Evolutionary conservation across 2,113 vertebrate species (phyloP), one percentile per base, ranked within the genome.

Genomic region (Callipepla californica): DNA sequence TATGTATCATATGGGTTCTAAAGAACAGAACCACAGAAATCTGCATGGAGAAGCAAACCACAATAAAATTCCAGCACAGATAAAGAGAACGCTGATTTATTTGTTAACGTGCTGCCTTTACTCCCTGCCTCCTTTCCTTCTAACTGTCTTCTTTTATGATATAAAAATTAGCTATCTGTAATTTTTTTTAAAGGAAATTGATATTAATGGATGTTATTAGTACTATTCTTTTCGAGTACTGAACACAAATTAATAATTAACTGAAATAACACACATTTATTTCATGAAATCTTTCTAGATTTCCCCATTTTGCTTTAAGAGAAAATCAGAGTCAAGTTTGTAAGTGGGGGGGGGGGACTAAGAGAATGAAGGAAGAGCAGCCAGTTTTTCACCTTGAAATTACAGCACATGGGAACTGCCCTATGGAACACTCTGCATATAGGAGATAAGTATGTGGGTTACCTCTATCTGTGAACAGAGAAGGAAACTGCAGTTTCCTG

Each of bases 321-420:
- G 15, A 87, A 74, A 84, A 80, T n/a, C 17, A 57, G n/a, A 80
- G 9, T 11, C n/a, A 78, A 74, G 30, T 48, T 61, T 72, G 40
- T 19, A 40, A 23, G 10, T 65, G 51, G 15, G 6, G 3, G n/a
- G 3, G n/a, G 22, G 25, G 36, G 36, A 36, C 8, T 5, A 26
- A 82, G 32, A 45, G 38, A 26, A 77, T 44, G 44, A 53, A 85
- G 26, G 21, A 84, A 21, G 8, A 82, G 40, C 53, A 69, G 30
- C 48, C 65, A 87, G 78, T 58, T 75, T 63, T 92, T 79, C n/a
- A 61, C 30, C 62, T 62, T 79, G 45, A 89, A 93, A 79, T 50
- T 55, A 34, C 38, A 58, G 51, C 40, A 40, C 12, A 25, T 9
- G 40, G 63, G 51, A 62, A 58, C 21, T 34, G 65, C 36, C 50